A percentile compares a stretch with the other conserved stretches of the same genome.
Conservation (phyloP, 2,113 vertebrate genomes). For the Gasterosteus nipponicus region DNA sequence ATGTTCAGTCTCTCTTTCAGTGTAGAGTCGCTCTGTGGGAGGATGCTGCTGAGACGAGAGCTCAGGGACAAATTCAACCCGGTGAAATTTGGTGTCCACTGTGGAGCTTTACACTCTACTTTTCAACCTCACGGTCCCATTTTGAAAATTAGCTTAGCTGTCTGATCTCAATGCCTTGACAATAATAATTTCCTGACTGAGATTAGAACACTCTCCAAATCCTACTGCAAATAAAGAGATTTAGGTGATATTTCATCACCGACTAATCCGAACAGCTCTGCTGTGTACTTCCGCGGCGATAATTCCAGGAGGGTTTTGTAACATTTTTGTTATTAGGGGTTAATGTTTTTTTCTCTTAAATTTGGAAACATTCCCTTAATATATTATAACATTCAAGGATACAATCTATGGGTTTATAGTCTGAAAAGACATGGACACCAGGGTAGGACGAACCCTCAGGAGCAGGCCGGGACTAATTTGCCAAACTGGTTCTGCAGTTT, state of each 20-base stretch:
- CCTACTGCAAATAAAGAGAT: slow-evolving; percentile 53
- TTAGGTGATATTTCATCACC: slow-evolving; percentile 63
- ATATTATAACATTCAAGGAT: neutral
- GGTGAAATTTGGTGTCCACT: neutral
- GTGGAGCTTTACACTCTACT: slow-evolving; percentile 6
- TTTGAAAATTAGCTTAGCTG: slow-evolving; percentile 59
- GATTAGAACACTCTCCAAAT: slow-evolving; percentile 57
- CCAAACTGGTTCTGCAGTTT: neutral
- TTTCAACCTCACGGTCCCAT: slow-evolving; percentile 44
- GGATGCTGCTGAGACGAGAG: neutral
- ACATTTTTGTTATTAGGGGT: neutral
- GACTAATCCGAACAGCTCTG: slow-evolving; percentile 53
- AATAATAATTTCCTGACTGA: slow-evolving; percentile 51
- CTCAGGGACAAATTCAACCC: neutral
- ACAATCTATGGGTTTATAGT: neutral
- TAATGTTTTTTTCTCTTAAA: neutral
- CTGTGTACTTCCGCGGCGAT: slow-evolving; percentile 26
- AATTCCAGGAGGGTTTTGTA: slow-evolving; percentile 35
- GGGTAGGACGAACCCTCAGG: neutral
- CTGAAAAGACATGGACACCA: neutral
- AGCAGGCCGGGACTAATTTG: neutral
- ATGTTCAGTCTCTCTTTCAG: slow-evolving; percentile 4
- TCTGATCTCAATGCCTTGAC: slow-evolving; percentile 47
- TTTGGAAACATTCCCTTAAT: neutral
- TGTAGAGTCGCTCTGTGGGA: slow-evolving; percentile 1